phyloP scores from a whole-genome alignment of 2,797 vertebrate species.

The Falco naumanni region DNA sequence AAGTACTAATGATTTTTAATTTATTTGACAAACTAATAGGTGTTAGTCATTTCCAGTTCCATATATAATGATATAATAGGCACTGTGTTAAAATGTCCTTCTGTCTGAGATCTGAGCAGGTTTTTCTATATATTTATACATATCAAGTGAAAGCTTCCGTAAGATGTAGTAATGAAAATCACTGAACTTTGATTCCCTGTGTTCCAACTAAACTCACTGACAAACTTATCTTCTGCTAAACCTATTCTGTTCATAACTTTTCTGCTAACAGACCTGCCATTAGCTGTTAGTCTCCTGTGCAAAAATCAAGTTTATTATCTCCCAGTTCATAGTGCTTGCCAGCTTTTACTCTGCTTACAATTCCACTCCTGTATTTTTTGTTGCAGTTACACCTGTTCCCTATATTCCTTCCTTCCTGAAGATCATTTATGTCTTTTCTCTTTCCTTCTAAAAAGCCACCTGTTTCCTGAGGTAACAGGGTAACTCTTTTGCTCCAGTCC shows the following conservation, averaged over 20 bases:
- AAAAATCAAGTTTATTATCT: neutral
- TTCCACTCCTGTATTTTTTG: neutral
- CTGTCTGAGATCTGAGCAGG: neutral
- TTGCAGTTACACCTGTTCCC: neutral
- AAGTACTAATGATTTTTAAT: neutral
- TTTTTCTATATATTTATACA: neutral
- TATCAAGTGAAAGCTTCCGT: neutral
- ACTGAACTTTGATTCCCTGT: neutral
- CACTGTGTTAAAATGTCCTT: neutral
- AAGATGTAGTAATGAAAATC: neutral
- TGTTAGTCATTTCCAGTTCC: neutral
- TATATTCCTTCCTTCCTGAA: neutral
- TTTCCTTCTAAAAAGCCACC: slow-evolving; percentile 30
- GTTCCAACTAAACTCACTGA: neutral
- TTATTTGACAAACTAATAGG: neutral
- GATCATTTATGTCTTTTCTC: neutral
- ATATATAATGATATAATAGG: neutral
- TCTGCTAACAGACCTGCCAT: neutral
- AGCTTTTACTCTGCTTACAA: neutral
- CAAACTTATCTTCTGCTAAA: neutral
- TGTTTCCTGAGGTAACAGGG: neutral
- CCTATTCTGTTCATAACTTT: neutral
- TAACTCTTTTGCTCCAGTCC: neutral
- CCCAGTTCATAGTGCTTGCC: neutral
- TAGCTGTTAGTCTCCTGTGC: neutral